Evolutionary conservation across 2,888 invertebrate species (phyloP).

Genomic region (Drosophila nigritarsus): DNA sequence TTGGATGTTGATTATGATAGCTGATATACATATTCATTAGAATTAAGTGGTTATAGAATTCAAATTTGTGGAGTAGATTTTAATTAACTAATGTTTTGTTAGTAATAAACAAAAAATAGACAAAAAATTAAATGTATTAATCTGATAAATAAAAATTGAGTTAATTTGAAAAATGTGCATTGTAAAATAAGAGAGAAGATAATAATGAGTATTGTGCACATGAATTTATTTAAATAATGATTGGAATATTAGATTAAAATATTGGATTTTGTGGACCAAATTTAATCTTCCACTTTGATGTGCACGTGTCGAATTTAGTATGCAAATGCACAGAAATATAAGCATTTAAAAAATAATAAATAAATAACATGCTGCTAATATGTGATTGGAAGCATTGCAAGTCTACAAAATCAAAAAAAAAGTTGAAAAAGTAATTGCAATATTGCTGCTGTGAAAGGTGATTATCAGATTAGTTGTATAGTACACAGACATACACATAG

Average conservation of each 20-base stretch:
- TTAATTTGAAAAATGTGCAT: neutral
- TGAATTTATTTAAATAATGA: neutral
- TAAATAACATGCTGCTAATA: constrained; percentile 23
- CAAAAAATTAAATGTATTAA: neutral
- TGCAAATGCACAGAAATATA: neutral
- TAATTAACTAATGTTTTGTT: neutral
- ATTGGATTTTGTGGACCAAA: too few relatives aligned
- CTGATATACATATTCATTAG: neutral
- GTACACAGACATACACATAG: constrained; percentile 10
- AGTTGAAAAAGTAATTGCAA: neutral
- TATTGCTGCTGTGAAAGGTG: constrained; percentile 19
- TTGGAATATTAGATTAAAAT: neutral
- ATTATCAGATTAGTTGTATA: constrained; percentile 8
- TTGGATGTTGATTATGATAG: neutral
- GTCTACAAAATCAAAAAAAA: neutral
- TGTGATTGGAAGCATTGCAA: constrained; percentile 3
- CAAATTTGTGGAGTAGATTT: neutral
- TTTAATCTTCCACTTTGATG: neutral
- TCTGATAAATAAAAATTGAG: neutral
- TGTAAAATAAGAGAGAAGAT: neutral
- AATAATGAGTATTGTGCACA: too few relatives aligned
- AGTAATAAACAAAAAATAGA: neutral
- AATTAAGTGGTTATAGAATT: neutral
- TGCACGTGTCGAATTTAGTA: neutral
- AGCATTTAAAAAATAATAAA: neutral